Percentiles rank a stretch among this genome's conserved stretches.
These are phyloP conservation scores for Erpetoichthys calabaricus DNA, from an alignment of 2,797 vertebrate genomes.

Conservation along the genomic window DNA sequence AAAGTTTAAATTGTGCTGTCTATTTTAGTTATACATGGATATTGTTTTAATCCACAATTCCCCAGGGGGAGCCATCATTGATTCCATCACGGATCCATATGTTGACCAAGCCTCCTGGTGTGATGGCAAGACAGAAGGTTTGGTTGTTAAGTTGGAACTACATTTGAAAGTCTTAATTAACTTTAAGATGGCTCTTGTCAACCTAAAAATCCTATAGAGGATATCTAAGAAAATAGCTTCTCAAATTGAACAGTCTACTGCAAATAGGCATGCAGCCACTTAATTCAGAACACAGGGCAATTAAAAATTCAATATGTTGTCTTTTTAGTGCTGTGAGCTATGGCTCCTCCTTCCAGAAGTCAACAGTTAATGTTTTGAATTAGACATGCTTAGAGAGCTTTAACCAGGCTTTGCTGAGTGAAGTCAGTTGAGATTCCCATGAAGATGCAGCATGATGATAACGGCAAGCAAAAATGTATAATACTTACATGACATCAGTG, in stretches of 20 bases:
- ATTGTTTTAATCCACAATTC: background rate
- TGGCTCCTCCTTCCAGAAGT: slow-evolving; percentile 14
- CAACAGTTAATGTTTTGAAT: slow-evolving; percentile 14
- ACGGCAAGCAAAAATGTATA: too few relatives aligned
- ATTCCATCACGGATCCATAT: slow-evolving; percentile 19
- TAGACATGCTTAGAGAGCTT: slow-evolving; percentile 14
- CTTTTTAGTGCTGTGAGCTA: slow-evolving; percentile 25
- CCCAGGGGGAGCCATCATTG: slow-evolving; percentile 6
- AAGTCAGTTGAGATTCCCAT: too few relatives aligned
- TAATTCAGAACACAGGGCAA: slow-evolving; percentile 19
- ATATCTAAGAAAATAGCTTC: slow-evolving; percentile 7
- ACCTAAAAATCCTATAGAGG: slow-evolving; percentile 4
- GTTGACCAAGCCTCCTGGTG: slow-evolving; percentile 27
- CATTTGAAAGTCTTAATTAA: slow-evolving; percentile 33
- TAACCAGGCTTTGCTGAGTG: too few relatives aligned
- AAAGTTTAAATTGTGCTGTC: background rate
- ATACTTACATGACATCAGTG: too few relatives aligned
- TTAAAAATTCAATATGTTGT: slow-evolving; percentile 35
- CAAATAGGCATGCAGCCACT: slow-evolving; percentile 6
- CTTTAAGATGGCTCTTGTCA: slow-evolving; percentile 13
- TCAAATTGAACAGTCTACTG: slow-evolving; percentile 8
- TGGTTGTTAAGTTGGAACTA: slow-evolving; percentile 34
- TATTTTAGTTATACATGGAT: background rate
- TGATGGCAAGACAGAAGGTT: slow-evolving; percentile 25
- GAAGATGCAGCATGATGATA: too few relatives aligned